phyloP scores from a whole-genome alignment of 2,113 vertebrate genomes.

The Struthio camelus region DNA sequence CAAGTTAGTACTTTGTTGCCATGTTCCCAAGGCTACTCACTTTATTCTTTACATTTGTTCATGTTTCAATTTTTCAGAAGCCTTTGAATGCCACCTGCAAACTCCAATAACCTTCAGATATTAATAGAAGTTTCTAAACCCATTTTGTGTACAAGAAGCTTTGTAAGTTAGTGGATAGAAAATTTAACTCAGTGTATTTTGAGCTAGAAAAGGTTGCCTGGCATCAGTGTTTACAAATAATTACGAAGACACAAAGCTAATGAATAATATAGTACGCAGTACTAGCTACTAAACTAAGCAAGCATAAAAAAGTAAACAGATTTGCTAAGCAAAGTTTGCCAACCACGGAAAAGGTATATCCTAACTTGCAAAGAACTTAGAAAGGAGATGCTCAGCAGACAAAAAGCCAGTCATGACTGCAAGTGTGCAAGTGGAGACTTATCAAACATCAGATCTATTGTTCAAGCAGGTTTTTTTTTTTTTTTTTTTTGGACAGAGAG shows the following conservation, averaged over 20 bases:
- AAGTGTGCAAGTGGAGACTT: background rate
- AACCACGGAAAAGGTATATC: background rate
- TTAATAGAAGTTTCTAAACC: background rate
- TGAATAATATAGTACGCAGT: background rate
- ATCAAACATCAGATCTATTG: background rate
- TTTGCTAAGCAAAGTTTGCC: background rate
- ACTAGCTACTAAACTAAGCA: background rate
- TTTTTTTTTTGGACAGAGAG: too few relatives aligned
- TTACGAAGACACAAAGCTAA: background rate
- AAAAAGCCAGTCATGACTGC: background rate
- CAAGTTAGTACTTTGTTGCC: background rate
- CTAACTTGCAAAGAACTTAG: background rate
- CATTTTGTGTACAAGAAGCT: background rate
- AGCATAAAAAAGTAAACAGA: background rate
- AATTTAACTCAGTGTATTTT: background rate
- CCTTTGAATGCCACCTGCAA: background rate
- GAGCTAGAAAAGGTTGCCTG: background rate
- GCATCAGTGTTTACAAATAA: background rate
- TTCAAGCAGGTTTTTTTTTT: too few relatives aligned
- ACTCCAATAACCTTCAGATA: background rate
- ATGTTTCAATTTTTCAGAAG: background rate
- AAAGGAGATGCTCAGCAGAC: background rate
- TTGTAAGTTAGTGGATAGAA: background rate
- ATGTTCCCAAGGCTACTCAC: background rate
- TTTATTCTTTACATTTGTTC: background rate